Percentiles rank a stretch among this genome's conserved stretches.
phyloP scores from a whole-genome alignment of 2,888 invertebrate genomes.

The Ariolimax columbianus region DNA sequence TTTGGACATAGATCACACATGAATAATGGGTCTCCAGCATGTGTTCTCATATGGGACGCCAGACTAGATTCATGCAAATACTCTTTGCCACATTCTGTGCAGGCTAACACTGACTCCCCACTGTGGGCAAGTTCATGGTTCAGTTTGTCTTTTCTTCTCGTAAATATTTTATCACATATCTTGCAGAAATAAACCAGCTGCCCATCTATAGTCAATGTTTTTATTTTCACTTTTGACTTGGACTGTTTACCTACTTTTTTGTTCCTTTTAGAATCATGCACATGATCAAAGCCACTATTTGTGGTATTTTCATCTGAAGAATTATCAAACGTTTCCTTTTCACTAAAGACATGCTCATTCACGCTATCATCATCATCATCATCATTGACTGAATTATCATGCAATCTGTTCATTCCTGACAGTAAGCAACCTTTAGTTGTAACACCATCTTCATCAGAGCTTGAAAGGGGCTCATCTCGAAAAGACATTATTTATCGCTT shows the following conservation, averaged over 20 bases:
- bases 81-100: conserved; percentile 51
- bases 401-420: neutral
- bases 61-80: conserved; percentile 52
- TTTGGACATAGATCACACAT: conserved; percentile 52
- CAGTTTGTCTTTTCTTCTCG: conserved; percentile 48
- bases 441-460: neutral
- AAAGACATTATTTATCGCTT: neutral
- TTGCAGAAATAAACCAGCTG: conserved; percentile 51
- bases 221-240: conserved; percentile 49
- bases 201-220: conserved; percentile 51
- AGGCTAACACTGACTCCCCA: conserved; percentile 41
- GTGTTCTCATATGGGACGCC: conserved; percentile 49
- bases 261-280: neutral
- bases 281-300: neutral
- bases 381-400: neutral
- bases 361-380: neutral
- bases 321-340: conserved; percentile 8
- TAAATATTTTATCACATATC: conserved; percentile 52
- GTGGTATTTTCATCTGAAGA: conserved; percentile 33
- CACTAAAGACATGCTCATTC: too few relatives aligned
- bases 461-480: neutral
- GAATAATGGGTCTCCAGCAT: conserved; percentile 44
- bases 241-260: conserved; percentile 30
- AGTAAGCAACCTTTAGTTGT: neutral
- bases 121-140: conserved; percentile 52